Conservation (phyloP, 2,113 vertebrate genomes). For the Callipepla californica region DNA sequence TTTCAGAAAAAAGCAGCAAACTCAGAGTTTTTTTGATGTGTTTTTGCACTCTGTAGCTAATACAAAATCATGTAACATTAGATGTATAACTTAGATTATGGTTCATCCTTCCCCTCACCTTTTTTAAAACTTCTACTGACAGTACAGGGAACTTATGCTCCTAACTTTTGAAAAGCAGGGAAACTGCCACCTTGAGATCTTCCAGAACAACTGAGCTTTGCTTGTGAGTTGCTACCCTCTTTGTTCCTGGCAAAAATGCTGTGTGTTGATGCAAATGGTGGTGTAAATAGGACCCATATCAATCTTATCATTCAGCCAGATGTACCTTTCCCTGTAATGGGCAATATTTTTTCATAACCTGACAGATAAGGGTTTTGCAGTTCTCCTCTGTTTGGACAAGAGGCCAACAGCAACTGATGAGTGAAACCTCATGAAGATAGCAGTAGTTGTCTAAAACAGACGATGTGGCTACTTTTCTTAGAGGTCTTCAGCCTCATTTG, state of each 20-base stretch:
- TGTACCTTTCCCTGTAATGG: background rate
- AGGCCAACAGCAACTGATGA: background rate
- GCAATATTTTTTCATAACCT: background rate
- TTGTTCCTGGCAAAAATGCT: background rate
- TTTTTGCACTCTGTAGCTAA: background rate
- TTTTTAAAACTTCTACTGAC: background rate
- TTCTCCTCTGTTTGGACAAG: background rate
- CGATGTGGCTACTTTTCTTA: background rate
- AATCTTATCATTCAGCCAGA: background rate
- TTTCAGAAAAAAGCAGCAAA: background rate
- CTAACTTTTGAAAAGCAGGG: background rate
- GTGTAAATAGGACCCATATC: fast-evolving
- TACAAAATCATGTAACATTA: background rate
- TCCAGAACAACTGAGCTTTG: background rate
- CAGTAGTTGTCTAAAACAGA: background rate
- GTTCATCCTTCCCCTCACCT: background rate
- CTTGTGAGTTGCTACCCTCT: background rate
- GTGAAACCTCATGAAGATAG: background rate
- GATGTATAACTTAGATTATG: background rate
- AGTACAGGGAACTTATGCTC: background rate
- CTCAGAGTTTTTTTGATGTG: background rate
- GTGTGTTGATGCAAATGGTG: background rate
- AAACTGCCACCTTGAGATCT: background rate
- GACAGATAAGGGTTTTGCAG: background rate
- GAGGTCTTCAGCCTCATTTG: background rate